Evolutionary conservation across 1,140 invertebrate genomes (phyloP), one percentile per base, ranked within the genome.

Genomic region (Idris sp.): DNA sequence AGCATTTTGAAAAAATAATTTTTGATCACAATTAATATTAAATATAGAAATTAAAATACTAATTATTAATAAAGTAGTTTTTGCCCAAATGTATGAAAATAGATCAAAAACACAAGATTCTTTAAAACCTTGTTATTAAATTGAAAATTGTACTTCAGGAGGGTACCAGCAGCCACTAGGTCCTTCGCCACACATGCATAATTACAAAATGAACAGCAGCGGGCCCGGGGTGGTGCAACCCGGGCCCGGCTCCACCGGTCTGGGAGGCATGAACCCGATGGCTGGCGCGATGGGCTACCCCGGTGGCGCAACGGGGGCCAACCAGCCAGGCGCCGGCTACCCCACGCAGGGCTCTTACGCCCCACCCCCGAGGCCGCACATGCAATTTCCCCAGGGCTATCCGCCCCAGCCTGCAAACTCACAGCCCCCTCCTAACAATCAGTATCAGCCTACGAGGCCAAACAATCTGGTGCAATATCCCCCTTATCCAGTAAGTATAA

Each of bases 111-210:
- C n/a, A n/a, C n/a, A n/a, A n/a, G n/a, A n/a, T n/a, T n/a, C n/a
- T n/a, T n/a, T n/a, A n/a, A n/a, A n/a, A n/a, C n/a, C n/a, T n/a
- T n/a, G n/a, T n/a, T n/a, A n/a, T n/a, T n/a, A n/a, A n/a, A n/a
- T n/a, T n/a, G n/a, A n/a, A n/a, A n/a, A n/a, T n/a, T n/a, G n/a
- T 15, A 40, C 56, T 68, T 0, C 8, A 78, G 76, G 76, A 86
- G 84, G 85, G 75, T 91, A 89, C 83, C 91, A 90, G 79, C 90
- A 90, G 78, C 89, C 89, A 62, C 89, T 91, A 84, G 90, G 90
- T 80, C 89, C 91, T 56, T 90, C 91, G 16, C 84, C 87, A 6
- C 90, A 90, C 61, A 89, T 89, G 86, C 89, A 89, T 80, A 89
- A 88, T 72, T 90, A 90, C 68, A 91, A 91, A 81, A 89, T 90